phyloP scores from a whole-genome alignment of 2,888 invertebrate species.

The Acleris emargana region DNA sequence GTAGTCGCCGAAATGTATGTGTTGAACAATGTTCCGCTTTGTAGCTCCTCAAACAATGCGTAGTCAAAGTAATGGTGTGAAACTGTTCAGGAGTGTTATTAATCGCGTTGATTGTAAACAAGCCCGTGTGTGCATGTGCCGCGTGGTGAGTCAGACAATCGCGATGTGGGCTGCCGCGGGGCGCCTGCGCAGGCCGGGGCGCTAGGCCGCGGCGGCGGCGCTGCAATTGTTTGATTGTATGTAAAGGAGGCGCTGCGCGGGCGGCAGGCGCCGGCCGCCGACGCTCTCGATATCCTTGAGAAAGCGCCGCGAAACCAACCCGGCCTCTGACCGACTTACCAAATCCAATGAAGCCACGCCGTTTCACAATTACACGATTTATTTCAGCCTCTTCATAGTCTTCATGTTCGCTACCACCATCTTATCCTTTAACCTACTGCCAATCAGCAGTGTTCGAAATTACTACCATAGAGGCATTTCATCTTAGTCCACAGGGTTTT shows the following conservation, averaged over 20 bases:
- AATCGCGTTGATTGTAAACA: conserved; percentile 76
- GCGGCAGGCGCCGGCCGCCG: conserved; percentile 57
- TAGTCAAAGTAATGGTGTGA: conserved; percentile 41
- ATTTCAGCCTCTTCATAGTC: conserved; percentile 22
- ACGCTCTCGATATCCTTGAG: conserved; percentile 59
- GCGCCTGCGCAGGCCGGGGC: conserved; percentile 51
- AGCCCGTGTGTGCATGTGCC: conserved; percentile 62
- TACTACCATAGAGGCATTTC: no score
- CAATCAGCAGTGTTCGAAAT: neutral
- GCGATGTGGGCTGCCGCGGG: conserved; percentile 72
- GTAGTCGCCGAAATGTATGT: conserved; percentile 24
- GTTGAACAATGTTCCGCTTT: conserved; percentile 22
- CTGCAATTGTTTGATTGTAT: conserved; percentile 74
- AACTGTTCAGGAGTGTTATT: conserved; percentile 64
- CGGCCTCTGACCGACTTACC: conserved; percentile 38
- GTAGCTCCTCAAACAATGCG: conserved; percentile 28
- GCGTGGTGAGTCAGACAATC: conserved; percentile 73
- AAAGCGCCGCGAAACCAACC: conserved; percentile 52
- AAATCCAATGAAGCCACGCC: conserved; percentile 32
- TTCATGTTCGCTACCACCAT: conserved; percentile 3
- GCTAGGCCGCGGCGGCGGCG: conserved; percentile 49
- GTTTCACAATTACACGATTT: conserved; percentile 25
- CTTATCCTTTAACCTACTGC: neutral
- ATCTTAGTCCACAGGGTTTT: no score
- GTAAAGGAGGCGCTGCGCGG: conserved; percentile 68